Evolutionary conservation across 2,113 vertebrate species (phyloP).

Genomic region (Planiliza haematocheilus): DNA sequence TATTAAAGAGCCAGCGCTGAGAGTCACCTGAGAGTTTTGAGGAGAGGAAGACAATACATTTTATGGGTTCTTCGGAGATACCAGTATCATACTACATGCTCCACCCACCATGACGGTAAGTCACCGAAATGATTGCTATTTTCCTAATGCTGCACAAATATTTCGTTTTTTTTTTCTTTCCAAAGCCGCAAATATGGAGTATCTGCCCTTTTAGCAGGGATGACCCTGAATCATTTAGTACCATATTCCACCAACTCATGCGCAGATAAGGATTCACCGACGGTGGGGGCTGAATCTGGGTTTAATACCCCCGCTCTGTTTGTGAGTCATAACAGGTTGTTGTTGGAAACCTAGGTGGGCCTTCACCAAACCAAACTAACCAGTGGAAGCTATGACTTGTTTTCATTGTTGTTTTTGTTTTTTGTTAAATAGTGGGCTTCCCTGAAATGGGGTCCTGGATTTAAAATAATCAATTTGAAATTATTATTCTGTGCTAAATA

Average conservation of each 20-base stretch:
- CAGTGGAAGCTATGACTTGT: conserved; percentile 56
- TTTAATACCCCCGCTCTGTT: conserved; percentile 49
- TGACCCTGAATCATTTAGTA: conserved; percentile 2
- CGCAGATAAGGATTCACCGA: conserved; percentile 6
- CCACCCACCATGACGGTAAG: conserved; percentile 59
- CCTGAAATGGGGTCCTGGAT: neutral
- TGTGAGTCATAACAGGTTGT: conserved; percentile 68
- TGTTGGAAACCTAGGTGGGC: conserved; percentile 68
- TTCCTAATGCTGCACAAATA: conserved; percentile 6
- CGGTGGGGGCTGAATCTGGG: conserved; percentile 33
- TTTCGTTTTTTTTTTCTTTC: neutral
- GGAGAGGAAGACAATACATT: neutral
- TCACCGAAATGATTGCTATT: conserved; percentile 24
- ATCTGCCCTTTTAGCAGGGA: neutral
- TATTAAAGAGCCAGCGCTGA: neutral
- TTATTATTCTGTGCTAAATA: neutral
- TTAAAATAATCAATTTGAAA: neutral
- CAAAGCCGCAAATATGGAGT: neutral
- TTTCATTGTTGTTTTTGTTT: neutral
- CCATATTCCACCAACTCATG: neutral
- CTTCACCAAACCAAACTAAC: neutral
- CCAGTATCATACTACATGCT: neutral
- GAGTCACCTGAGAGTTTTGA: neutral
- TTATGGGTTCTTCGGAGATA: neutral
- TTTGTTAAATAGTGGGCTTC: neutral